Evolutionary conservation across 2,797 vertebrate genomes (phyloP).

Genomic region (Cirrhinus molitorella): DNA sequence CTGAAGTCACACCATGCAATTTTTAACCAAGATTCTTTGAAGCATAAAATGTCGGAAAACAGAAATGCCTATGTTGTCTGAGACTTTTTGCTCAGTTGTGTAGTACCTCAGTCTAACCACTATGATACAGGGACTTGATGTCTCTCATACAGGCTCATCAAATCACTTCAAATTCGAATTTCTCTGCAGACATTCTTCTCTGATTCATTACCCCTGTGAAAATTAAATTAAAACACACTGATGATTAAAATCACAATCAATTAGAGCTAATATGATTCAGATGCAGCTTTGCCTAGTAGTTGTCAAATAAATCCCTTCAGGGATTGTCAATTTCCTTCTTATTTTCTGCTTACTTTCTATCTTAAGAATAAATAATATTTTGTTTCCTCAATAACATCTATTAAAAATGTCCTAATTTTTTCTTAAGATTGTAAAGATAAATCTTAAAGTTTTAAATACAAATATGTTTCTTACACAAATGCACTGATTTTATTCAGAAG

Average conservation of each 20-base stretch:
- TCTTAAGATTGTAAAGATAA: neutral
- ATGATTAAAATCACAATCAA: neutral
- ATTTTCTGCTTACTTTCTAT: neutral
- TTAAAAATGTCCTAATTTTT: neutral
- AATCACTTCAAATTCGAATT: neutral
- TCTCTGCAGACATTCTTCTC: neutral
- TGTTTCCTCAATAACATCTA: neutral
- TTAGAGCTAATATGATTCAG: constrained; percentile 8
- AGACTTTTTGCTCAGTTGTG: constrained; percentile 5
- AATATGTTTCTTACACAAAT: too few species aligned
- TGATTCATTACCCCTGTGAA: constrained; percentile 11
- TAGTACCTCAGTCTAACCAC: constrained; percentile 1
- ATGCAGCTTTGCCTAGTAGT: neutral
- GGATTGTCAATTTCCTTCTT: neutral
- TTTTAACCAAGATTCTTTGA: constrained; percentile 31
- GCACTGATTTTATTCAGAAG: too few species aligned
- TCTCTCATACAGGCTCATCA: neutral
- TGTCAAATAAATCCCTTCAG: neutral
- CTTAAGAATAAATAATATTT: neutral
- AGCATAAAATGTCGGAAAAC: constrained; percentile 38
- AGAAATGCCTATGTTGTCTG: constrained; percentile 19
- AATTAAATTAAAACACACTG: neutral
- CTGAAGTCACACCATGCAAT: constrained; percentile 1
- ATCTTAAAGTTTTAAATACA: too few species aligned
- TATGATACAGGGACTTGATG: neutral